Evolutionary conservation across 2,113 vertebrate species (phyloP).

Genomic region (Vanacampus margaritifer): DNA sequence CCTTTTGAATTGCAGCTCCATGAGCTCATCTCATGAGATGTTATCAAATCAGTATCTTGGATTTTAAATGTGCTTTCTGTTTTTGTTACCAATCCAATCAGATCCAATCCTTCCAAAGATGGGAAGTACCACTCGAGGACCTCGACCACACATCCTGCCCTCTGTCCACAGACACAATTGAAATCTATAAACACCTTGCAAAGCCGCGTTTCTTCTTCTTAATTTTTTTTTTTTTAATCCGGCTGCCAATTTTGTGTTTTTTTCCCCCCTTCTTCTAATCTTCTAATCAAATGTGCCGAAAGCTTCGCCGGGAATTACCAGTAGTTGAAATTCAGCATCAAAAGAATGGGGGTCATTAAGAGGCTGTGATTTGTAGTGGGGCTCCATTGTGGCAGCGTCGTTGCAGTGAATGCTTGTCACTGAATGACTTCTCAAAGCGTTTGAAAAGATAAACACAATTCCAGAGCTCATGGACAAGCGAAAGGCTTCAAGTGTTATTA

Average conservation of each 20-base stretch:
- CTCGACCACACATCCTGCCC: constrained; percentile 77
- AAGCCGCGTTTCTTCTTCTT: constrained; percentile 70
- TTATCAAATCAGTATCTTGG: constrained; percentile 2
- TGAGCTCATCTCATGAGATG: constrained; percentile 31
- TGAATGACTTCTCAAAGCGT: constrained; percentile 45
- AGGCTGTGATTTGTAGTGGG: constrained; percentile 68
- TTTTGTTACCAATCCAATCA: constrained; percentile 21
- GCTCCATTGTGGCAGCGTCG: constrained; percentile 66
- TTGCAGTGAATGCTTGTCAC: constrained; percentile 78
- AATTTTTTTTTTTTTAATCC: constrained; percentile 68
- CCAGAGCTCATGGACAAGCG: constrained; percentile 10
- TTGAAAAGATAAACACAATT: constrained; percentile 54
- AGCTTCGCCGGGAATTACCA: constrained; percentile 78
- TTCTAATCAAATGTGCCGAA: constrained; percentile 81
- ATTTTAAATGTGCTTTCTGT: constrained; percentile 12
- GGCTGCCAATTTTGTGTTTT: constrained; percentile 59
- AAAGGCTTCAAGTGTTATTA: constrained; percentile 46
- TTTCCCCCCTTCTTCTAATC: constrained; percentile 77
- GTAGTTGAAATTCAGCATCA: constrained; percentile 73
- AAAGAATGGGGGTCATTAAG: constrained; percentile 78
- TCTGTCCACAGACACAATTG: constrained; percentile 77
- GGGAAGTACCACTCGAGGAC: constrained; percentile 87
- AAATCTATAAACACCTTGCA: constrained; percentile 84
- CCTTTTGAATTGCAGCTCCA: constrained; percentile 13
- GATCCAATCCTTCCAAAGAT: constrained; percentile 36